Percentiles rank a stretch among this genome's conserved stretches.
Evolutionary conservation across 2,113 vertebrate genomes (phyloP).

Genomic region (Henicopernis longicauda): DNA sequence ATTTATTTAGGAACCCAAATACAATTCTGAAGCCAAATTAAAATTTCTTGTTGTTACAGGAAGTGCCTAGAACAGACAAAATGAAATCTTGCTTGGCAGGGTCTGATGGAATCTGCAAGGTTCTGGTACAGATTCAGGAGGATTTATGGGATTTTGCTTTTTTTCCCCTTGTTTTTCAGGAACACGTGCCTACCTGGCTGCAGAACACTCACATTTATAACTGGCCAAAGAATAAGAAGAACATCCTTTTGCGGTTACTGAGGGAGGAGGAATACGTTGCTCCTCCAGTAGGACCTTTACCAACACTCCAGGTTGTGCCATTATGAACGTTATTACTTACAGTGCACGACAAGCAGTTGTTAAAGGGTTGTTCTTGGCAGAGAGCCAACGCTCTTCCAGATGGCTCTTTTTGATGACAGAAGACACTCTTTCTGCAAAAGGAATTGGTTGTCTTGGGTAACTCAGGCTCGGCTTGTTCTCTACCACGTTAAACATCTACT

Average conservation of each 20-base stretch:
- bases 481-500: constrained; percentile 37
- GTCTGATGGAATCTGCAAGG: not conserved
- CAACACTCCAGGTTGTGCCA: constrained; percentile 84
- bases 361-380: not conserved
- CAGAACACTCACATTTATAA: constrained; percentile 89
- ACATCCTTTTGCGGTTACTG: constrained; percentile 87
- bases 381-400: not conserved
- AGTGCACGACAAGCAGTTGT: not conserved
- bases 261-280: constrained; percentile 87
- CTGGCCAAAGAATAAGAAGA: constrained; percentile 86
- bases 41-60: constrained; percentile 29
- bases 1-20: constrained; percentile 54
- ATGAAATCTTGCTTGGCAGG: constrained; percentile 39
- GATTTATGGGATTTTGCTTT: not conserved
- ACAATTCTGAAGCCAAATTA: constrained; percentile 45
- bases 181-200: constrained; percentile 89
- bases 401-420: constrained; percentile 33
- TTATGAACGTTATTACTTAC: constrained; percentile 51
- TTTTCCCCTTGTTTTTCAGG: constrained; percentile 64
- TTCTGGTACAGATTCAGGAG: constrained; percentile 26
- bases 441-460: constrained; percentile 47
- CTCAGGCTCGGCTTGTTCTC: constrained; percentile 43
- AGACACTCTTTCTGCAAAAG: constrained; percentile 42
- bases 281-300: constrained; percentile 74
- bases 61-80: constrained; percentile 39